These are phyloP conservation scores for Agrilus planipennis DNA, from an alignment of 1,140 invertebrate species.

Conservation along the genomic window DNA sequence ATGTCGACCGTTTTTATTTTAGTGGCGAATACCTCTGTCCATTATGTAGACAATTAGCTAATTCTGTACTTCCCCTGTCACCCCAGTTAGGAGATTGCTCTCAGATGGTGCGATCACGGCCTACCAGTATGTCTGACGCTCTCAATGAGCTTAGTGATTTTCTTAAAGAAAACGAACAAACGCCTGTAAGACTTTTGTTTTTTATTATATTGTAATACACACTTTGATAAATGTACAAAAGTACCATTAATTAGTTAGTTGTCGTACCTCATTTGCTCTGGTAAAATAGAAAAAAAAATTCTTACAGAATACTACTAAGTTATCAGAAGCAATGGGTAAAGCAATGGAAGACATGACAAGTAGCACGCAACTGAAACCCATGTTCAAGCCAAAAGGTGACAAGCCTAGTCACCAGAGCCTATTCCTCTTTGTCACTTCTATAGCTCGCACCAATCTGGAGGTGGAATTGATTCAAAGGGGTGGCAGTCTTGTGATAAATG, in stretches of 20 bases:
- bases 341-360: constrained; percentile 91
- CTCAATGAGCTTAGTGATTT: constrained; percentile 49
- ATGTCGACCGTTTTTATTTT: constrained; percentile 15
- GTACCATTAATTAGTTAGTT: too few relatives aligned
- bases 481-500: constrained; percentile 53
- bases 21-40: constrained; percentile 89
- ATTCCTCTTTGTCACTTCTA: constrained; percentile 80
- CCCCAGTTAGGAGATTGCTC: constrained; percentile 62
- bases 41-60: constrained; percentile 84
- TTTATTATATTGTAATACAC: neutral
- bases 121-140: constrained; percentile 38
- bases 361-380: constrained; percentile 55
- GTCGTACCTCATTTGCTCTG: too few relatives aligned
- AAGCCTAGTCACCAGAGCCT: constrained; percentile 59
- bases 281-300: too few relatives aligned
- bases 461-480: constrained; percentile 80
- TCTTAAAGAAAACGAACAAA: constrained; percentile 53
- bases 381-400: constrained; percentile 40
- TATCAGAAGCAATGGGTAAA: constrained; percentile 68
- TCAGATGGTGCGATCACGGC: constrained; percentile 47
- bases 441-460: constrained; percentile 87
- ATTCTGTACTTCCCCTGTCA: constrained; percentile 80
- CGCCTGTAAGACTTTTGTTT: constrained; percentile 39
- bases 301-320: constrained; percentile 45
- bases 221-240: too few relatives aligned